Base-by-base conservation (phyloP, 2,888 invertebrate genomes). In the Neocrepidodera transversa region DNA sequence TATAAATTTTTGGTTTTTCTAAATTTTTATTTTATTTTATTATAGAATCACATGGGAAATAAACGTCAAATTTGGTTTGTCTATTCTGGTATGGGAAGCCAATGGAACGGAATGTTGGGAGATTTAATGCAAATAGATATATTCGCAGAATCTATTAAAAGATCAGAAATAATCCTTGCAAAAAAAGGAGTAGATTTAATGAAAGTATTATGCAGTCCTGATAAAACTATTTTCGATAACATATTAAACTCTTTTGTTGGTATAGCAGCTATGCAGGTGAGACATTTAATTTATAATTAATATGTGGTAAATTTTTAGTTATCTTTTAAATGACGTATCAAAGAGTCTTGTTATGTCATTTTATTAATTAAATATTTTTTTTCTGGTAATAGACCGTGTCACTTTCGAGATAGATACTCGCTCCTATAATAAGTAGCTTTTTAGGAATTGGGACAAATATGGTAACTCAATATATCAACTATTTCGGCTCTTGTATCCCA, bases 41-140 rank as follows among this genome's bases (percentile, higher is more conserved):
- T 71, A 18, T 60, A 79, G 79, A 77, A 76, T 57, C 74, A 72
- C 61, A 71, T 75, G 53, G 79, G 79, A 18, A 78, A 76, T 56
- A 79, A 79, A 58, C 70, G 79, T 14, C 86, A 87, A 45, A 71
- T 82, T 20, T 91, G 89, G 87, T 89, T 85, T 73, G 82, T 89
- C 14, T 89, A 87, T 79, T 86, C 89, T 59, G 90, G 90, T 28
- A 90, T 91, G 90, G 90, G 90, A 4, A 85, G 86, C 14, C 90
- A 90, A 75, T 90, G 89, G 89, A 77, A 82, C 51, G 86, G 86
- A 42, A 87, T 87, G 91, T 88, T 86, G 0, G 80, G 82, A 13
- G 83, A 85, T 43, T 79, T 92, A 64, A 84, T 92, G 84, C 76
- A 80, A 60, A 75, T 92, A 11, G 87, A 87, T 11, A 77, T 85